Percentiles rank a stretch among this genome's conserved stretches.
Evolutionary conservation across 2,888 invertebrate species (phyloP).

Genomic region (Phrixothrix hirtus): DNA sequence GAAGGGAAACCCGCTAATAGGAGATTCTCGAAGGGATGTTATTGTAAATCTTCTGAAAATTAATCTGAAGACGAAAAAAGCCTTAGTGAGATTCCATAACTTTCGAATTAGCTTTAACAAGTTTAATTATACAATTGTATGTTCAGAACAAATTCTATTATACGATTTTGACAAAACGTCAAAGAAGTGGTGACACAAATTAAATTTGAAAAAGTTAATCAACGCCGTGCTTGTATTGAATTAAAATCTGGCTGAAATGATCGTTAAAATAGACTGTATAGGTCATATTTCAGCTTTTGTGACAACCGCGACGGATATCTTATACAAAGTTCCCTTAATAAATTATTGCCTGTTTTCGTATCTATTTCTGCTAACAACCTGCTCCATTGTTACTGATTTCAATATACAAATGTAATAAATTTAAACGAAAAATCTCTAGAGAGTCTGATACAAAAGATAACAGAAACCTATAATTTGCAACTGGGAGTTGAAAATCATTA

Average conservation of each 20-base stretch:
- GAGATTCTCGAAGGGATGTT: neutral
- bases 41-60: neutral
- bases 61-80: neutral
- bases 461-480: slow-evolving; percentile 5
- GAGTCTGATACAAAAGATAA: neutral
- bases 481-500: neutral
- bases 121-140: no score
- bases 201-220: neutral
- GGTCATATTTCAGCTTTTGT: slow-evolving; percentile 4
- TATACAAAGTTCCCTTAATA: slow-evolving; percentile 14
- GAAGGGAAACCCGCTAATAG: neutral
- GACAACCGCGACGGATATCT: slow-evolving; percentile 1
- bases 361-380: slow-evolving; percentile 4
- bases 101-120: neutral
- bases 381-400: slow-evolving; percentile 1
- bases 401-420: slow-evolving; percentile 1
- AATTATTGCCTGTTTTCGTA: slow-evolving; percentile 9
- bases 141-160: neutral
- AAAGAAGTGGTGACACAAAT: neutral
- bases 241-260: neutral
- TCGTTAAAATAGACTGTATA: neutral
- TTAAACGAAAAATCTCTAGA: neutral
- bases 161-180: neutral
- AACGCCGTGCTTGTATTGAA: neutral
- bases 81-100: neutral